Evolutionary conservation across 2,797 vertebrate species (phyloP).

Genomic region (Gorsachius magnificus): DNA sequence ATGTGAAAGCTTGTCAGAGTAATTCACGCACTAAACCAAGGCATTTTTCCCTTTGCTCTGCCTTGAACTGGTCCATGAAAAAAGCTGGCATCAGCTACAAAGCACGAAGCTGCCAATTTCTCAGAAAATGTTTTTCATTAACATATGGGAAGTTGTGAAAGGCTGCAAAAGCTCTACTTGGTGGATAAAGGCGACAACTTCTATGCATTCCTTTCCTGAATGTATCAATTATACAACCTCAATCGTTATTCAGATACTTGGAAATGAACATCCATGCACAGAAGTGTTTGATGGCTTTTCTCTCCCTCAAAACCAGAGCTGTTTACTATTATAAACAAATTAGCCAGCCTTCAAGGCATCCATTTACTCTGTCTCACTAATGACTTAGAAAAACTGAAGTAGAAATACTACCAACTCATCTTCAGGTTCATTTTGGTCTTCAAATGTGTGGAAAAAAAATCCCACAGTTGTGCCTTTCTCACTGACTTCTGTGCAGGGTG

Average conservation of each 20-base stretch:
- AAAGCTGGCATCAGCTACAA: conserved; percentile 72
- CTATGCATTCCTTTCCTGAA: conserved; percentile 34
- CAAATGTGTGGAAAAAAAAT: background rate
- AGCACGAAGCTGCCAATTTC: conserved; percentile 67
- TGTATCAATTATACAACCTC: conserved; percentile 10
- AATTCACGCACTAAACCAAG: conserved; percentile 76
- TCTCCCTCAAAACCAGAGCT: conserved; percentile 6
- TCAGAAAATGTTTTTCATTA: conserved; percentile 77
- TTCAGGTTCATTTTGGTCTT: background rate
- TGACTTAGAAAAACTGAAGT: conserved; percentile 6
- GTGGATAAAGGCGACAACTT: conserved; percentile 52
- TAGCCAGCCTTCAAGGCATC: background rate
- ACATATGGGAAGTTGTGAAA: conserved; percentile 75
- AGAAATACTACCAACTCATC: background rate
- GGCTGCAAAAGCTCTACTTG: conserved; percentile 68
- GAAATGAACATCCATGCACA: conserved; percentile 13
- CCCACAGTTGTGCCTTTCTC: background rate
- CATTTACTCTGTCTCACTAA: background rate
- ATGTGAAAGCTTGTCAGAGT: conserved; percentile 77
- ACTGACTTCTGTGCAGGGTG: background rate
- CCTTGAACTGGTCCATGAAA: conserved; percentile 73
- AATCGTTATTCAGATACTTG: conserved; percentile 27
- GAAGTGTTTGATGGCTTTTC: background rate
- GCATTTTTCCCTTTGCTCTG: conserved; percentile 60
- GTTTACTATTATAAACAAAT: background rate